A percentile compares a stretch with the other conserved stretches of the same genome.
These are phyloP conservation scores for Epicampocera succincta DNA, from an alignment of 2,888 invertebrate species.

Conservation along the genomic window DNA sequence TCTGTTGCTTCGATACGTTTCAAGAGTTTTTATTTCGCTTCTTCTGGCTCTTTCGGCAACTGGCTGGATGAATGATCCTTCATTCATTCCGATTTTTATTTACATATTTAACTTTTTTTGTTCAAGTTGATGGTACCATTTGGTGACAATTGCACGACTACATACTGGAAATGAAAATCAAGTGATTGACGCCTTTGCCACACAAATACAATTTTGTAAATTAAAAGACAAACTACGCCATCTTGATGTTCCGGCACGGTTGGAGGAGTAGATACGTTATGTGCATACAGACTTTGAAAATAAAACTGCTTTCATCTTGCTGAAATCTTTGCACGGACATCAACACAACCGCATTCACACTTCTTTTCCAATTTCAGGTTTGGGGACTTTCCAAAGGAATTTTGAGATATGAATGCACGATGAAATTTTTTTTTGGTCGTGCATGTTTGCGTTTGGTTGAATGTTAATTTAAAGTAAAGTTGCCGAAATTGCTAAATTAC, in stretches of 20 bases:
- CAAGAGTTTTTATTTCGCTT: conserved; percentile 28
- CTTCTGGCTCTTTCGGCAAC: conserved; percentile 21
- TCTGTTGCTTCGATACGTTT: conserved; percentile 55
- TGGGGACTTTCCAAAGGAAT: conserved; percentile 42
- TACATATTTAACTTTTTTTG: conserved; percentile 5
- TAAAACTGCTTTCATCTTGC: conserved; percentile 22
- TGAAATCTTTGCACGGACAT: neutral
- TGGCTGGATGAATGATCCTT: conserved; percentile 15
- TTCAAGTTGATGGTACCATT: conserved; percentile 13
- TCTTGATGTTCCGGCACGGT: neutral
- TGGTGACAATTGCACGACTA: conserved; percentile 59
- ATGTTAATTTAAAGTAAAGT: conserved; percentile 76
- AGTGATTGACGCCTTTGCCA: conserved; percentile 64
- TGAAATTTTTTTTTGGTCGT: neutral
- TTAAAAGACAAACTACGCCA: conserved; percentile 78
- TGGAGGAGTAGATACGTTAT: neutral
- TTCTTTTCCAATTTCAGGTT: conserved; percentile 68
- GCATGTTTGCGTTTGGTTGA: conserved; percentile 73
- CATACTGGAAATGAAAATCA: conserved; percentile 45
- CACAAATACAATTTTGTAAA: conserved; percentile 79
- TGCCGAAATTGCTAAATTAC: conserved; percentile 78
- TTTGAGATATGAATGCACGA: conserved; percentile 29
- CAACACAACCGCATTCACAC: neutral
- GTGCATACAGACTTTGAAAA: conserved; percentile 8
- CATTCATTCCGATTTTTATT: conserved; percentile 14